Evolutionary conservation across 2,888 invertebrate species (phyloP).

Genomic region (Quadriops clusia): DNA sequence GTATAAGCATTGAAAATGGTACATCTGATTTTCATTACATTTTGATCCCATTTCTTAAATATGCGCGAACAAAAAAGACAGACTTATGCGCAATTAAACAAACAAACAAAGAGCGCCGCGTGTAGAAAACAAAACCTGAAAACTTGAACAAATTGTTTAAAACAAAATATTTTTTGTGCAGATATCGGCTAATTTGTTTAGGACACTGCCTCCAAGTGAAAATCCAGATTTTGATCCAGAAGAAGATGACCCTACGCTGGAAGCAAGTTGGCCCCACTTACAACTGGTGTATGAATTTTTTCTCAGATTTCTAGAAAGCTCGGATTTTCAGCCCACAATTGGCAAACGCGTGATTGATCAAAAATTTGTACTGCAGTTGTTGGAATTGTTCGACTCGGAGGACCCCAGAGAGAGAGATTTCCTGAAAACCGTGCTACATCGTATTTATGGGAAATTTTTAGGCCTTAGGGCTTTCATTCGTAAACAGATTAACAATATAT

Average conservation of each 20-base stretch:
- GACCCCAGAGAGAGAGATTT: conserved; percentile 95
- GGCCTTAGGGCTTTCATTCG: conserved; percentile 92
- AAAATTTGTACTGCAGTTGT: conserved; percentile 90
- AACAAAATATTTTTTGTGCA: conserved; percentile 16
- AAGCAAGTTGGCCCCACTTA: conserved; percentile 99
- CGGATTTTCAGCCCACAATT: conserved; percentile 95
- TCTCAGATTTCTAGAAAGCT: conserved; percentile 94
- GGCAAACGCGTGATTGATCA: conserved; percentile 77
- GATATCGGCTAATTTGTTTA: conserved; percentile 85
- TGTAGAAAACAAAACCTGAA: no score
- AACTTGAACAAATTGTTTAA: no score
- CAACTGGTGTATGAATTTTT: conserved; percentile 98
- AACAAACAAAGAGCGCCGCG: no score
- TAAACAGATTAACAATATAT: conserved; percentile 97
- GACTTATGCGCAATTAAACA: no score
- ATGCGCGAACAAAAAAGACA: no score
- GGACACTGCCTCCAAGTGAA: conserved; percentile 96
- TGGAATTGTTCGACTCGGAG: conserved; percentile 94
- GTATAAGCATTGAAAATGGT: no score
- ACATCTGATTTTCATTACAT: no score
- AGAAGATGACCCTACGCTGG: conserved; percentile 98
- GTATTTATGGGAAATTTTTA: conserved; percentile 96
- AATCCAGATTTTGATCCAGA: conserved; percentile 97
- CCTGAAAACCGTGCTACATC: conserved; percentile 92
- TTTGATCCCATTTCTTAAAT: no score